Percentiles rank a stretch among this genome's conserved stretches.
Evolutionary conservation across 2,797 vertebrate species (phyloP).

Genomic region (Florisuga fusca): DNA sequence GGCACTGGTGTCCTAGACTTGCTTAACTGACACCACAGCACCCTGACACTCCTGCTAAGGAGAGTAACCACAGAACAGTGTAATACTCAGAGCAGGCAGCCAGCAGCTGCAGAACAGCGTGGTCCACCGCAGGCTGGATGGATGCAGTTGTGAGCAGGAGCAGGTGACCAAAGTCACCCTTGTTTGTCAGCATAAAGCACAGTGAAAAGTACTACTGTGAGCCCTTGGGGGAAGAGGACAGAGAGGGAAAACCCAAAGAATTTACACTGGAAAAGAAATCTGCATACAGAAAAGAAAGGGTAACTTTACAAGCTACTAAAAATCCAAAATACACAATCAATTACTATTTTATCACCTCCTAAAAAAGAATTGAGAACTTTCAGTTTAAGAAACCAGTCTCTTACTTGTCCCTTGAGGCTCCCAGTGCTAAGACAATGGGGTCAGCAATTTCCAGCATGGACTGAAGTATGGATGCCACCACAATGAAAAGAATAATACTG

Average conservation of each 20-base stretch:
- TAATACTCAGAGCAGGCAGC: not conserved
- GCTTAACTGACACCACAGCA: not conserved
- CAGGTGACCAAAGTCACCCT: not conserved
- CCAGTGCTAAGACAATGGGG: slow-evolving; percentile 94
- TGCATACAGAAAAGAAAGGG: not conserved
- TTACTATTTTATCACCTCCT: slow-evolving; percentile 12
- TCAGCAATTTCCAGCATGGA: slow-evolving; percentile 99
- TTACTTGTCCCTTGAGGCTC: slow-evolving; percentile 97
- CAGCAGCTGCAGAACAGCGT: not conserved
- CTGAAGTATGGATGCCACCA: slow-evolving; percentile 96
- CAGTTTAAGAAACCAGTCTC: slow-evolving; percentile 35
- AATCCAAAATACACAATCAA: not conserved
- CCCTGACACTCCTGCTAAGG: not conserved
- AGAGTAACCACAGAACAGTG: not conserved
- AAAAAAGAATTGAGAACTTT: slow-evolving; percentile 26
- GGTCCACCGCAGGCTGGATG: not conserved
- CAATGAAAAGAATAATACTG: slow-evolving; percentile 98
- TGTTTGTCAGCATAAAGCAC: not conserved
- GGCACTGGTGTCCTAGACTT: not conserved
- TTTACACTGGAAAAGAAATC: not conserved
- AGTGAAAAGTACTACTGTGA: not conserved
- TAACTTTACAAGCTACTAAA: slow-evolving; percentile 38
- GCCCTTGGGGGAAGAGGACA: not conserved
- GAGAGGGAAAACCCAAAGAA: not conserved
- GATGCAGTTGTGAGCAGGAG: not conserved